Conservation (phyloP, 2,797 vertebrate genomes). For the Poecilia gillii region DNA sequence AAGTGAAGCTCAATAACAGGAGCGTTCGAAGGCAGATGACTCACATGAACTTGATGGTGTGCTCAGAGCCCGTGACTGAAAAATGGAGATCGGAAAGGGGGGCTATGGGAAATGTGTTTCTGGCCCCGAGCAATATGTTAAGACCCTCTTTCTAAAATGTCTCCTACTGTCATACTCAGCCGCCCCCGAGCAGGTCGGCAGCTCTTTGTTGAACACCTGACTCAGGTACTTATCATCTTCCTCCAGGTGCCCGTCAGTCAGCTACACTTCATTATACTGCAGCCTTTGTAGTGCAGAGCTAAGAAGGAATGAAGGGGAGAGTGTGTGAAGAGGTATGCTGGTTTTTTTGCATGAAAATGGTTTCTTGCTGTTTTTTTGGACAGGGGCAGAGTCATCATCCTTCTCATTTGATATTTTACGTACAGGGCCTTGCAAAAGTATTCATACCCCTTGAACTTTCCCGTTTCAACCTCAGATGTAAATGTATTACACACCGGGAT, state of each 20-base stretch:
- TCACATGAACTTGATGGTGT: constrained; percentile 53
- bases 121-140: constrained; percentile 50
- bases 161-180: constrained; percentile 23
- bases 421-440: background rate
- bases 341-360: background rate
- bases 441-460: background rate
- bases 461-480: background rate
- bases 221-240: constrained; percentile 61
- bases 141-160: constrained; percentile 46
- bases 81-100: constrained; percentile 47
- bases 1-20: constrained; percentile 37
- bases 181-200: constrained; percentile 37
- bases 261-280: constrained; percentile 50
- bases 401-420: constrained; percentile 1
- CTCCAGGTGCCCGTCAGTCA: constrained; percentile 70
- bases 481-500: background rate
- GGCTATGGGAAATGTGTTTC: constrained; percentile 49
- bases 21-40: constrained; percentile 59
- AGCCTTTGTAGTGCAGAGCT: constrained; percentile 44
- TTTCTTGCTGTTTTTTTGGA: constrained; percentile 5
- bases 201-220: constrained; percentile 55
- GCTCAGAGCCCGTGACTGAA: constrained; percentile 48
- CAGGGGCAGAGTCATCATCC: constrained; percentile 10
- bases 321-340: constrained; percentile 13
- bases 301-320: constrained; percentile 17